These are phyloP conservation scores for Ailuropoda melanoleuca DNA, from an alignment of 2,113 vertebrate genomes.

Conservation along the genomic window DNA sequence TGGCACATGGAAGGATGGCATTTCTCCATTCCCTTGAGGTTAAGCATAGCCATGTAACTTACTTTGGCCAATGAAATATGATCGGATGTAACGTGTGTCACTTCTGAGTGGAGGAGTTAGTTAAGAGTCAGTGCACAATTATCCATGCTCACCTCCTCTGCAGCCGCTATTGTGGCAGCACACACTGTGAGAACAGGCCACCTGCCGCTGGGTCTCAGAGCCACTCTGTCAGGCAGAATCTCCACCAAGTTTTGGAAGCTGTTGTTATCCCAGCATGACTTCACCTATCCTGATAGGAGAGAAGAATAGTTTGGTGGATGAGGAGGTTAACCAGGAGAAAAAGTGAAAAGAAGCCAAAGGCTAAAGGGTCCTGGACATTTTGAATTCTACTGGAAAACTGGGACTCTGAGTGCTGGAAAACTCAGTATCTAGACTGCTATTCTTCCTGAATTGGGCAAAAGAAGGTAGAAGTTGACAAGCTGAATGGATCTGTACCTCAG, in stretches of 20 bases:
- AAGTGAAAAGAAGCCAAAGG: background rate
- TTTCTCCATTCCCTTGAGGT: background rate
- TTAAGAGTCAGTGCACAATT: background rate
- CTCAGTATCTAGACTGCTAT: background rate
- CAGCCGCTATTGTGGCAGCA: background rate
- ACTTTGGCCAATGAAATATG: background rate
- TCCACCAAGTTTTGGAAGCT: background rate
- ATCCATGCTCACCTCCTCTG: no score
- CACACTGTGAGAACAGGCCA: background rate
- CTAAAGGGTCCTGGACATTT: background rate
- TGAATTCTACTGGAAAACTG: background rate
- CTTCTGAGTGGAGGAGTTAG: background rate
- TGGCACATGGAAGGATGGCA: no score
- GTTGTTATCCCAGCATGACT: background rate
- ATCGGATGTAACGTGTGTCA: background rate
- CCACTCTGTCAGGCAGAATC: background rate
- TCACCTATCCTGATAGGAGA: background rate
- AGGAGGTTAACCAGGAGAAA: background rate
- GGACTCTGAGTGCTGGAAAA: background rate
- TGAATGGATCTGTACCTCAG: background rate
- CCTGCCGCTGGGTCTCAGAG: background rate
- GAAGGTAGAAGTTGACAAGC: background rate
- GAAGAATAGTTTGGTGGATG: background rate
- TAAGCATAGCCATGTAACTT: background rate
- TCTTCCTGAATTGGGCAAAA: background rate